phyloP scores from a whole-genome alignment of 2,888 invertebrate species.

The Zaprionus lineosus region DNA sequence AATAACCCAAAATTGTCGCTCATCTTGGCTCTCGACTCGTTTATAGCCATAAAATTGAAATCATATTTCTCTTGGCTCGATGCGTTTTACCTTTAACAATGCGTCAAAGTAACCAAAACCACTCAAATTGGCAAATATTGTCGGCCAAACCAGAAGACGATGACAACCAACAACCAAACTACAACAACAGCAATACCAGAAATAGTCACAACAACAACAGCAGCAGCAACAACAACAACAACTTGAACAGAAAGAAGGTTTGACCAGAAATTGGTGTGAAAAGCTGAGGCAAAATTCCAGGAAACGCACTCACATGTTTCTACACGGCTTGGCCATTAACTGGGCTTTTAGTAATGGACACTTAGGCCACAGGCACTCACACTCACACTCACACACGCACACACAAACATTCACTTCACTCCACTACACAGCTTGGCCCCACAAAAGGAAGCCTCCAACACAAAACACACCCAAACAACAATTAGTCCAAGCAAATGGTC shows the following conservation, averaged over 20 bases:
- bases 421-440: no score
- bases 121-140: slow-evolving; percentile 66
- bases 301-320: slow-evolving; percentile 49
- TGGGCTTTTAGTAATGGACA: slow-evolving; percentile 52
- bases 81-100: slow-evolving; percentile 40
- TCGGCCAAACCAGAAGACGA: slow-evolving; percentile 18
- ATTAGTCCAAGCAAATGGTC: not conserved
- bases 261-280: slow-evolving; percentile 62
- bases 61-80: slow-evolving; percentile 32
- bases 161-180: slow-evolving; percentile 34
- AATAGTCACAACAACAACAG: no score
- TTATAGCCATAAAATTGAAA: slow-evolving; percentile 50
- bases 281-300: slow-evolving; percentile 56
- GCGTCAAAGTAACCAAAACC: slow-evolving; percentile 67
- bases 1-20: slow-evolving; percentile 53
- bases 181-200: no score
- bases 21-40: slow-evolving; percentile 17
- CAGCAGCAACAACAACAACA: slow-evolving; percentile 18
- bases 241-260: slow-evolving; percentile 41
- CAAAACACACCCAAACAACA: not conserved
- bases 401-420: no score
- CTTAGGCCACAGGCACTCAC: slow-evolving; percentile 27
- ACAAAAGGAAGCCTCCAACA: not conserved
- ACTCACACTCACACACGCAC: no score
- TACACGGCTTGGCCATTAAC: slow-evolving; percentile 56